Evolutionary conservation across 1,140 invertebrate genomes (phyloP), one percentile per base, ranked within the genome.

Genomic region (Kradibia gibbosae): DNA sequence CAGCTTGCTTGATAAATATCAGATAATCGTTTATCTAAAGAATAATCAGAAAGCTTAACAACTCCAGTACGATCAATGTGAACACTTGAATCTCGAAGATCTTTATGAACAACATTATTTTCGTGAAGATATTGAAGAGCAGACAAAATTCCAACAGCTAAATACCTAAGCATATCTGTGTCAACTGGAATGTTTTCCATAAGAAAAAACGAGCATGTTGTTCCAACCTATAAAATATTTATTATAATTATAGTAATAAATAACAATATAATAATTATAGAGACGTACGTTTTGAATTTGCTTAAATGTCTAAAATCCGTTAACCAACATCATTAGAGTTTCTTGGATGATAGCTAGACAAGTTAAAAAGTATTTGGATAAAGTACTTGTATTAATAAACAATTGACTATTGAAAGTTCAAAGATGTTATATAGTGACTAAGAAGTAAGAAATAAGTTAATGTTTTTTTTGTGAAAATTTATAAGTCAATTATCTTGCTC

Each of bases 51-150:
- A 36, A 96, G 85, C 86, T 93, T 93, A 39, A 95, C 89, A 36
- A 87, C 74, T 45, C 92, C 94, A 42, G 86, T 87, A n/a, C 91
- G 90, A 84, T 94, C 93, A 81, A 95, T 92, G 85, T 94, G 94
- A 55, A 96, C 92, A 84, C 93, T 95, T 15, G 93, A 92, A 72
- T 94, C 93, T 22, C 94, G 89, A 13, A 97, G 86, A 90, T 95
- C 94, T 86, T 95, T 95, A 87, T 97, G 96, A 1, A 96, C 94
- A 13, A 97, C 93, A 85, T 95, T 95, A 86, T 96, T 96, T 65
- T 93, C 91, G 86, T 97, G 96, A 20, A 97, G 89, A 87, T 94
- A 96, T 25, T 93, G 89, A 10, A 97, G 85, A 3, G 94, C 94
- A 70, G 93, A 91, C 0, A 97, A 87, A 31, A 96, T 91, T 65